phyloP scores from a whole-genome alignment of 2,113 vertebrate species.

The Oncorhynchus gorbuscha region DNA sequence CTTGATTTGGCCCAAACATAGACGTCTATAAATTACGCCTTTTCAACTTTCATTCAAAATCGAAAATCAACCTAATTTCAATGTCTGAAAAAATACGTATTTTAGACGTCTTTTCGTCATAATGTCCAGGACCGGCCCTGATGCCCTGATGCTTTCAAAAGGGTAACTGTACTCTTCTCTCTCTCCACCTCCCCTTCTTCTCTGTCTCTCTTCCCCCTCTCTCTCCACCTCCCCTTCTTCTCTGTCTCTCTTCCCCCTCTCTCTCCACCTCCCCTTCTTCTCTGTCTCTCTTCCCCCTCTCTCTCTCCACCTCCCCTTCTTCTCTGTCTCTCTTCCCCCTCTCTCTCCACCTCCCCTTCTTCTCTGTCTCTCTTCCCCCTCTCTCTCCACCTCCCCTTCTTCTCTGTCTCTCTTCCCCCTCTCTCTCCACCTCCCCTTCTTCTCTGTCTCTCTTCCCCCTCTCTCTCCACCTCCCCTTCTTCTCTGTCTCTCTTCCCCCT shows the following conservation, averaged over 20 bases:
- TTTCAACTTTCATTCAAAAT: too few species aligned
- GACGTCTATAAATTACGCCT: too few species aligned
- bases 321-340: background rate
- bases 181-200: background rate
- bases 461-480: conserved; percentile 45
- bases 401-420: background rate
- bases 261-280: conserved; percentile 44
- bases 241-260: background rate
- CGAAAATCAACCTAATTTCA: too few species aligned
- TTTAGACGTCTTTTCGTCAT: too few species aligned
- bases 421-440: conserved; percentile 45
- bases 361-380: background rate
- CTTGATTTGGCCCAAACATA: too few species aligned
- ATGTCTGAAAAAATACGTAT: too few species aligned
- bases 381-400: conserved; percentile 45
- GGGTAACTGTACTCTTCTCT: background rate
- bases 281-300: background rate
- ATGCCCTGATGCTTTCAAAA: too few species aligned
- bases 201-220: background rate
- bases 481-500: background rate
- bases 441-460: background rate
- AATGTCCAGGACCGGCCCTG: too few species aligned
- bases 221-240: conserved; percentile 44
- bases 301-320: background rate
- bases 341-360: conserved; percentile 45